Evolutionary conservation across 2,888 invertebrate species (phyloP).

Genomic region (Xanthorhoe spadicearia): DNA sequence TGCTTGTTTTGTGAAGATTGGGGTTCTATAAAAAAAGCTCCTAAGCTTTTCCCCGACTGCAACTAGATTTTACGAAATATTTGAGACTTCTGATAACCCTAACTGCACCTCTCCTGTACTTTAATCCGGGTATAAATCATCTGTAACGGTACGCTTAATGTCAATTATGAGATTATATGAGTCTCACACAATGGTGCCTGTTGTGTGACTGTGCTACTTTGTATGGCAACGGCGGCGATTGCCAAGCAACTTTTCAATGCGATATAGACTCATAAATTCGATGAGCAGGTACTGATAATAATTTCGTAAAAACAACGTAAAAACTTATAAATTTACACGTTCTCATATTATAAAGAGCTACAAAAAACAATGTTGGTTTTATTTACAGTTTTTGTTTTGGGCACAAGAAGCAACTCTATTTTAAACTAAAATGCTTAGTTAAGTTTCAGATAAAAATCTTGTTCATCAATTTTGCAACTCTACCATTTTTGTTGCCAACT

Average conservation of each 20-base stretch:
- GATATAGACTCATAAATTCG: background rate
- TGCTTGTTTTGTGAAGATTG: too few relatives aligned
- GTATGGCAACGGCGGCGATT: constrained; percentile 6
- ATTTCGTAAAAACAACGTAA: background rate
- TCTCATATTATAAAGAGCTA: too few relatives aligned
- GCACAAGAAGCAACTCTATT: too few relatives aligned
- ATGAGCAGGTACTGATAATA: background rate
- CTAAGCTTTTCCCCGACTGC: background rate
- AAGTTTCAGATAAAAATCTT: too few relatives aligned
- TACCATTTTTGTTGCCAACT: constrained; percentile 2
- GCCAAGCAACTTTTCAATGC: constrained; percentile 22
- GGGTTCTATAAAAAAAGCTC: too few relatives aligned
- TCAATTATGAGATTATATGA: constrained; percentile 38
- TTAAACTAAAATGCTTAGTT: too few relatives aligned
- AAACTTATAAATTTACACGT: background rate
- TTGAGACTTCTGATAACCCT: background rate
- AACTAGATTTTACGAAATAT: background rate
- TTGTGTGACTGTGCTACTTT: constrained; percentile 32
- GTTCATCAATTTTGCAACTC: too few relatives aligned
- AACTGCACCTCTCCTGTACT: constrained; percentile 24
- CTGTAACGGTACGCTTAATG: constrained; percentile 37
- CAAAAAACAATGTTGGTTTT: too few relatives aligned
- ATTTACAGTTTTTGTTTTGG: too few relatives aligned
- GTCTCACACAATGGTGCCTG: constrained; percentile 26
- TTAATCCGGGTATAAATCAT: constrained; percentile 38